These are phyloP conservation scores for Papilio machaon DNA, from an alignment of 1,140 invertebrate species.

Conservation along the genomic window DNA sequence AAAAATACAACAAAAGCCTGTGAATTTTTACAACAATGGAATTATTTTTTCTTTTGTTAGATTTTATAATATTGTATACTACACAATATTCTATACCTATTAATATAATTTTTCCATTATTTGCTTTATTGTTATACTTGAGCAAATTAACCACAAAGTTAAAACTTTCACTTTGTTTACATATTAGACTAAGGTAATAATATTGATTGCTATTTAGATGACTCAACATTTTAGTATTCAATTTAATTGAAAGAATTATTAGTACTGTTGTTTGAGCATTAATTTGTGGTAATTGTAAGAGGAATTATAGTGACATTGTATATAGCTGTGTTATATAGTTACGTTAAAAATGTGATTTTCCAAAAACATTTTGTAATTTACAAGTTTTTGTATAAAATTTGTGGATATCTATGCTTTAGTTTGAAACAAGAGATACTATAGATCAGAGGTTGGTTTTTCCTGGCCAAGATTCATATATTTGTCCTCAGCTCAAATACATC, in stretches of 20 bases:
- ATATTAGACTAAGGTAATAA: neutral
- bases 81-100: neutral
- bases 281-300: too few relatives aligned
- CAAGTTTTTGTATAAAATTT: too few relatives aligned
- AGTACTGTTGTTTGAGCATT: too few relatives aligned
- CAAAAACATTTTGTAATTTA: too few relatives aligned
- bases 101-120: neutral
- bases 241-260: neutral
- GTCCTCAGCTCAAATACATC: too few relatives aligned
- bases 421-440: too few relatives aligned
- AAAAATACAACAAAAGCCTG: neutral
- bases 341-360: too few relatives aligned
- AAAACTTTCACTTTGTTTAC: conserved; percentile 4
- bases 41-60: conserved; percentile 10
- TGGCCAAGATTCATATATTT: too few relatives aligned
- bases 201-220: neutral
- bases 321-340: too few relatives aligned
- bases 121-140: neutral
- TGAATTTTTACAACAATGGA: neutral
- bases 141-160: neutral
- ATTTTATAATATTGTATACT: neutral
- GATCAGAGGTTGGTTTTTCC: too few relatives aligned
- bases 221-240: neutral
- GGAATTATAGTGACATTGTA: too few relatives aligned
- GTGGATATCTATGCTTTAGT: too few relatives aligned